These are phyloP conservation scores for Trinorchestia longiramus DNA, from an alignment of 1,140 invertebrate species.

Conservation along the genomic window DNA sequence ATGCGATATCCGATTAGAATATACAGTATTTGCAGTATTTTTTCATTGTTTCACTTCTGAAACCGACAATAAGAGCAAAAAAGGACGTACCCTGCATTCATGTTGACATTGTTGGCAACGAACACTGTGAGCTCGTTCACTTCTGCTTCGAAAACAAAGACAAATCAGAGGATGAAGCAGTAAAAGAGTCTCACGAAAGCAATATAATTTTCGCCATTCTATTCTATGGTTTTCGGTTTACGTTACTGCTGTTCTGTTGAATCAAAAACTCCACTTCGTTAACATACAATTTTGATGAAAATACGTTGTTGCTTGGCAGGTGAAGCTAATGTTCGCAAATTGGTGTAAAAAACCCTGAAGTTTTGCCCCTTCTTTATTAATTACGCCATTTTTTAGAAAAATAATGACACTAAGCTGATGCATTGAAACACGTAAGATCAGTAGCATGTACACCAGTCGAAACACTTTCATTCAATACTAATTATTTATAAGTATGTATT, in stretches of 20 bases:
- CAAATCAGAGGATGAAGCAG: not conserved
- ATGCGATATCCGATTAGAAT: not conserved
- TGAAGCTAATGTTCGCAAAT: too few relatives aligned
- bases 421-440: too few relatives aligned
- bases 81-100: not conserved
- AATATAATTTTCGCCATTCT: not conserved
- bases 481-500: too few relatives aligned
- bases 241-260: not conserved
- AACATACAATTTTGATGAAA: not conserved
- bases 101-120: not conserved
- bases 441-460: too few relatives aligned
- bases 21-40: not conserved
- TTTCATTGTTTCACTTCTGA: not conserved
- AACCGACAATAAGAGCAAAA: not conserved
- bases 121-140: not conserved
- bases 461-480: too few relatives aligned
- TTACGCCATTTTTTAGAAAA: too few relatives aligned
- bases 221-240: not conserved
- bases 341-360: too few relatives aligned
- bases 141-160: not conserved
- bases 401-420: too few relatives aligned
- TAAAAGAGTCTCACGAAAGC: not conserved
- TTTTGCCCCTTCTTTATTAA: too few relatives aligned
- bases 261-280: not conserved
- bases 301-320: too few relatives aligned